These are phyloP conservation scores for Sporophila hypoxantha DNA, from an alignment of 2,113 vertebrate genomes.

Conservation along the genomic window DNA sequence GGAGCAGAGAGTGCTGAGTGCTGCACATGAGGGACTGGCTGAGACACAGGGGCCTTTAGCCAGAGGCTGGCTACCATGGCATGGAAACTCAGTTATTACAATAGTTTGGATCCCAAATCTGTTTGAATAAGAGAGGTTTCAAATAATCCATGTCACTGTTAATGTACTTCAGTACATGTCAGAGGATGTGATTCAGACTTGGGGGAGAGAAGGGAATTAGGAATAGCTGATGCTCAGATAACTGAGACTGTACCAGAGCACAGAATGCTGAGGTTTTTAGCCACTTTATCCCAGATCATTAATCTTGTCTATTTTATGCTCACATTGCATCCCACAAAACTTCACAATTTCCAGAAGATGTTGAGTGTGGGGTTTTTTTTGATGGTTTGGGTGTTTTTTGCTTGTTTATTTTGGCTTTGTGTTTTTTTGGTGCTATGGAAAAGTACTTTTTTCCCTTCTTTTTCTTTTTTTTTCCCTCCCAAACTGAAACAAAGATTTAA, in stretches of 20 bases:
- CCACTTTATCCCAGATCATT: slow-evolving; percentile 37
- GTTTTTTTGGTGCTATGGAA: neutral
- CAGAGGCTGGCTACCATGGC: neutral
- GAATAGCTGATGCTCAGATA: slow-evolving; percentile 41
- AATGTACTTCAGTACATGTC: slow-evolving; percentile 39
- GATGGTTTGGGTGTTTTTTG: neutral
- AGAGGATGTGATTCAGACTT: slow-evolving; percentile 51
- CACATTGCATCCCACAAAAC: neutral
- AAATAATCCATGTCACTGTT: slow-evolving; percentile 19
- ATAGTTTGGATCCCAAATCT: neutral
- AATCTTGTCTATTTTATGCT: slow-evolving; percentile 36
- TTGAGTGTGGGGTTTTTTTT: neutral
- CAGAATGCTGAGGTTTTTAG: slow-evolving; percentile 34
- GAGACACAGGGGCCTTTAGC: slow-evolving; percentile 8
- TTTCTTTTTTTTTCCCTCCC: neutral
- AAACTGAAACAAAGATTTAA: neutral
- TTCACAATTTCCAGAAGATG: neutral
- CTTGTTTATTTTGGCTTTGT: neutral
- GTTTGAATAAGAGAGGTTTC: slow-evolving; percentile 37
- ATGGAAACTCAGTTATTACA: neutral
- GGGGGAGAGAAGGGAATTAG: neutral
- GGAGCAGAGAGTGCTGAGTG: neutral
- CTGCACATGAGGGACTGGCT: neutral
- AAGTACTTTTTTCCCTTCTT: rapidly evolving
- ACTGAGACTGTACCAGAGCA: neutral